Evolutionary conservation across 2,888 invertebrate species (phyloP).

Genomic region (Cephus pulcher): DNA sequence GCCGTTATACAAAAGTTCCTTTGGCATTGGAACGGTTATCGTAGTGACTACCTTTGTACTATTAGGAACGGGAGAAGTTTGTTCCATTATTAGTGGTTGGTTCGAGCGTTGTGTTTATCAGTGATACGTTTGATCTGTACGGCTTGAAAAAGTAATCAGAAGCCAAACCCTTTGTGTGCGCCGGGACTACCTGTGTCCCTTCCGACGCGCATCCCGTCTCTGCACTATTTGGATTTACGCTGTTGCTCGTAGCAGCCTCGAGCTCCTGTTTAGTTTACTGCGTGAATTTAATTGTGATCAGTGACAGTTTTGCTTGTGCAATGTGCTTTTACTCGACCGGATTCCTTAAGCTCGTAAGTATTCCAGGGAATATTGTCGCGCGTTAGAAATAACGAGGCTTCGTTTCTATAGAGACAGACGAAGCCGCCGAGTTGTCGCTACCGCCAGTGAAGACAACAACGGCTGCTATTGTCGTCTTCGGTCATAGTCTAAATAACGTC

Average conservation of each 20-base stretch:
- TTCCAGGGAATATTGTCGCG: background rate
- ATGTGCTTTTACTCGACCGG: constrained; percentile 34
- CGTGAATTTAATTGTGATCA: constrained; percentile 37
- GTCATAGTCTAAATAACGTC: background rate
- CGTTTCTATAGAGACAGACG: background rate
- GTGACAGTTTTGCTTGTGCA: constrained; percentile 41
- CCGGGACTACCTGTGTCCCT: background rate
- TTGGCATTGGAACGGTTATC: background rate
- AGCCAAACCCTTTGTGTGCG: background rate
- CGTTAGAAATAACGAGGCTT: background rate
- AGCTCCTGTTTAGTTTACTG: background rate
- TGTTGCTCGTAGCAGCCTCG: background rate
- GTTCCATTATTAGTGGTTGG: background rate
- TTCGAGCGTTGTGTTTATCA: background rate
- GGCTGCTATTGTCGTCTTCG: background rate
- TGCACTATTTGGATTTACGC: background rate
- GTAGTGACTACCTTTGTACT: background rate
- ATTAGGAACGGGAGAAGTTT: background rate
- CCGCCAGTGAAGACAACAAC: background rate
- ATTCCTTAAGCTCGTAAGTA: constrained; percentile 44
- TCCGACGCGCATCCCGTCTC: background rate
- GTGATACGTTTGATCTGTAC: background rate
- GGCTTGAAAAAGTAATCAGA: background rate
- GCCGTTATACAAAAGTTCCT: background rate
- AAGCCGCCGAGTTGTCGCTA: background rate